Percentiles rank a stretch among this genome's conserved stretches.
phyloP scores from a whole-genome alignment of 2,113 vertebrate genomes.

The Ptilonorhynchus violaceus region DNA sequence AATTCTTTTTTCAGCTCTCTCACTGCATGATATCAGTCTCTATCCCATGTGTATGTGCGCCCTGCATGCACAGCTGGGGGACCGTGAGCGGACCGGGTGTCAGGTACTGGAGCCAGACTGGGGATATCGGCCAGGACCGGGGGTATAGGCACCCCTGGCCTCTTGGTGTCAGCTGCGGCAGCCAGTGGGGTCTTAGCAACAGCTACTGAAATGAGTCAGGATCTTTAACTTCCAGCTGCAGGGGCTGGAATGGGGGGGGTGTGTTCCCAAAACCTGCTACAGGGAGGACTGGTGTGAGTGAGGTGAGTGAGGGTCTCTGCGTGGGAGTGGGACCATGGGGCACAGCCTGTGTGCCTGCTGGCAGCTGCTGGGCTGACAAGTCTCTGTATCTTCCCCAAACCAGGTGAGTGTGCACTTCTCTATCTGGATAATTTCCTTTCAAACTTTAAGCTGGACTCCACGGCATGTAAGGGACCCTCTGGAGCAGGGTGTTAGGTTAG shows the following conservation, averaged over 20 bases:
- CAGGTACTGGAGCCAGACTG: background rate
- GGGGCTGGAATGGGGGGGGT: fast-evolving
- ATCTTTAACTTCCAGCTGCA: background rate
- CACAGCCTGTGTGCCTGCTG: background rate
- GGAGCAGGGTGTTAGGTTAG: no score
- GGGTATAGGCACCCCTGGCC: fast-evolving
- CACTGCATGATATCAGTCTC: background rate
- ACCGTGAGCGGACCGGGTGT: fast-evolving
- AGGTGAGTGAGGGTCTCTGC: background rate
- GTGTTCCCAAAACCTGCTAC: background rate
- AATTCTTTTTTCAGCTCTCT: background rate
- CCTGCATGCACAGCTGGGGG: background rate
- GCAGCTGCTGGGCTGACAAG: fast-evolving
- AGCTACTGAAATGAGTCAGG: background rate
- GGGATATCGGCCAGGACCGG: fast-evolving
- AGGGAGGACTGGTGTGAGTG: background rate
- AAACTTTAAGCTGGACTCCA: background rate
- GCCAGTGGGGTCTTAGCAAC: background rate
- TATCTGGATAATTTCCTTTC: background rate
- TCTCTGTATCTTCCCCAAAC: background rate
- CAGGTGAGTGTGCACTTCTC: fast-evolving
- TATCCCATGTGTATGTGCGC: background rate
- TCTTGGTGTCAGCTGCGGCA: background rate
- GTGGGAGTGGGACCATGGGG: fast-evolving
- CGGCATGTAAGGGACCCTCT: fast-evolving